These are phyloP conservation scores for Melangyna quadrimaculata DNA, from an alignment of 2,888 invertebrate genomes.

Conservation along the genomic window DNA sequence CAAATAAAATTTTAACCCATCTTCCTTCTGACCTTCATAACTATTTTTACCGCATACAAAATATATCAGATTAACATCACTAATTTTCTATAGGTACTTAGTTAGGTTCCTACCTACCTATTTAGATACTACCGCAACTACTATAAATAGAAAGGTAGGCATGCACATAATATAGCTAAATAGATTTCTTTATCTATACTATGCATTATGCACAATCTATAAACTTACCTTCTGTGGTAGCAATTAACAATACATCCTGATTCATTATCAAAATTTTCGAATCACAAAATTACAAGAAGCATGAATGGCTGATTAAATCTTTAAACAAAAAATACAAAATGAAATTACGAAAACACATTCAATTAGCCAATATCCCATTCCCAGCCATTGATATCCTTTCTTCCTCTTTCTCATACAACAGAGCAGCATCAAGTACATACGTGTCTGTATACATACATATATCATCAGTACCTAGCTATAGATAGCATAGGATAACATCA, in stretches of 20 bases:
- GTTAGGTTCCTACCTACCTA: no score
- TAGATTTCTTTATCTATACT: not conserved
- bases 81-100: not conserved
- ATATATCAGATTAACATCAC: not conserved
- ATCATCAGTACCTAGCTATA: not conserved
- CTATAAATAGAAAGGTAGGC: not conserved
- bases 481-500: not conserved
- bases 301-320: slow-evolving; percentile 37
- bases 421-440: not conserved
- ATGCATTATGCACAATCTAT: no score
- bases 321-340: slow-evolving; percentile 25
- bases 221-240: slow-evolving; percentile 23
- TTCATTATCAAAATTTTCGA: slow-evolving; percentile 46
- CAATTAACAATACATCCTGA: slow-evolving; percentile 63
- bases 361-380: slow-evolving; percentile 71
- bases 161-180: not conserved
- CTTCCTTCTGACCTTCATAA: not conserved
- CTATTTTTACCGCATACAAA: not conserved
- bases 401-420: not conserved
- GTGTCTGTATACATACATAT: not conserved
- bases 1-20: not conserved
- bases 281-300: slow-evolving; percentile 41
- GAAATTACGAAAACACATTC: slow-evolving; percentile 65
- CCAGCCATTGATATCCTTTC: slow-evolving; percentile 66
- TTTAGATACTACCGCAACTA: not conserved